Conservation (phyloP, 2,888 invertebrate genomes). For the Timema podura region DNA sequence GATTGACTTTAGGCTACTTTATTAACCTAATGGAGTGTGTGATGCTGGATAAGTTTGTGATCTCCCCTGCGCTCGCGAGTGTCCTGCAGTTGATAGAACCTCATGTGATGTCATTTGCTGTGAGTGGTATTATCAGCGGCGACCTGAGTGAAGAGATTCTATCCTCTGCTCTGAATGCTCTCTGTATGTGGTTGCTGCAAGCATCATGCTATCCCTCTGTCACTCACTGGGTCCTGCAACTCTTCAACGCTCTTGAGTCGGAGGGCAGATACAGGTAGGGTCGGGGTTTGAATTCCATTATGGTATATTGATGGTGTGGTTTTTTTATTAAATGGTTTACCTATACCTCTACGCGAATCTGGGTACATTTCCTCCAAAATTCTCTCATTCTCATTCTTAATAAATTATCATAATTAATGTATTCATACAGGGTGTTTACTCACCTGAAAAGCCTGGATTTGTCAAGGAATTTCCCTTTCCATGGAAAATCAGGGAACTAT, state of each 20-base stretch:
- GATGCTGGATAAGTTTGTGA: constrained; percentile 38
- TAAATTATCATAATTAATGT: constrained; percentile 41
- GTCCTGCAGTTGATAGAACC: constrained; percentile 54
- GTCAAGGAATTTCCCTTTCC: too few relatives aligned
- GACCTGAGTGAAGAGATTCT: constrained; percentile 48
- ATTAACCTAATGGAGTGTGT: too few relatives aligned
- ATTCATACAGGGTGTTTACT: constrained; percentile 31
- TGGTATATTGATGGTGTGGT: constrained; percentile 19
- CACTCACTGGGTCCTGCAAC: constrained; percentile 61
- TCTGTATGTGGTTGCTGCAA: constrained; percentile 64
- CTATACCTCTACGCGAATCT: too few relatives aligned
- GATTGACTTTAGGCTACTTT: too few relatives aligned
- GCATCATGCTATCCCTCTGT: constrained; percentile 61
- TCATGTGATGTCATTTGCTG: constrained; percentile 44
- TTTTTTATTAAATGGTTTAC: too few relatives aligned
- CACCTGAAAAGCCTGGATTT: too few relatives aligned
- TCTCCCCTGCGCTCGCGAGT: constrained; percentile 56
- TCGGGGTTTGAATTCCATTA: neutral
- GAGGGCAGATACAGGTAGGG: constrained; percentile 31
- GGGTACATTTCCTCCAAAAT: too few relatives aligned
- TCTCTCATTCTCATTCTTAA: too few relatives aligned
- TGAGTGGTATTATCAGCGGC: constrained; percentile 40
- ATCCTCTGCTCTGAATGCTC: constrained; percentile 57
- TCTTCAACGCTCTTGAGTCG: constrained; percentile 58
- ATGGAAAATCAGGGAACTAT: too few relatives aligned